Conservation (phyloP, 2,888 invertebrate species). For the Drosophila mayaguana region DNA sequence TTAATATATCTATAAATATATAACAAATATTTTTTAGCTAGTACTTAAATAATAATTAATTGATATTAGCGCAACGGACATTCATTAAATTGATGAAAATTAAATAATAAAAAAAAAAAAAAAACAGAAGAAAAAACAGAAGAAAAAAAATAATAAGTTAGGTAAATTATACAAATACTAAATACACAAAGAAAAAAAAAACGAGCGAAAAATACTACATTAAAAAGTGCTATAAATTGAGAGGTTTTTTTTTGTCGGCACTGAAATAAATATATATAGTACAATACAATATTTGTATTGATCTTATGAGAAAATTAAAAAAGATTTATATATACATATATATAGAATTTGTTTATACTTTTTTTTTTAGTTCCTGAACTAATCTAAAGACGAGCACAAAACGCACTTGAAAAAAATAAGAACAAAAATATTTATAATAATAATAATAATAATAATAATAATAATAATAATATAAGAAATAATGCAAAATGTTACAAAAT, state of each 20-base stretch:
- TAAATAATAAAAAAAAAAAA: slow-evolving; percentile 15
- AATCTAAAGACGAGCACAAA: slow-evolving; percentile 47
- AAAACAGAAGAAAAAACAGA: not conserved
- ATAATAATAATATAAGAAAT: slow-evolving; percentile 30
- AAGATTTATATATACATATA: not conserved
- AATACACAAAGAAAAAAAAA: slow-evolving; percentile 26
- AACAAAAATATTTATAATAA: too few relatives aligned
- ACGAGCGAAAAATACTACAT: slow-evolving; percentile 27
- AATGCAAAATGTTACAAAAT: slow-evolving; percentile 57
- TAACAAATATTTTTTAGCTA: slow-evolving; percentile 42
- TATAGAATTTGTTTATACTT: slow-evolving; percentile 18
- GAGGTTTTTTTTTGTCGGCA: slow-evolving; percentile 26
- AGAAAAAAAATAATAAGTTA: slow-evolving; percentile 33
- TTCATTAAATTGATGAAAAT: slow-evolving; percentile 69
- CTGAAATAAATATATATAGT: slow-evolving; percentile 7
- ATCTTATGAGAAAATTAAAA: slow-evolving; percentile 40
- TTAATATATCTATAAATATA: not conserved
- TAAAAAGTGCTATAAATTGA: slow-evolving; percentile 44
- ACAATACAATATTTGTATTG: slow-evolving; percentile 45
- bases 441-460: slow-evolving; percentile 25
- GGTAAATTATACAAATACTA: slow-evolving; percentile 69
- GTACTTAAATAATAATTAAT: slow-evolving; percentile 61
- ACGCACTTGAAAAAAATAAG: slow-evolving; percentile 40
- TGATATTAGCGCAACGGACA: slow-evolving; percentile 78
- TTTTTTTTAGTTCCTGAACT: slow-evolving; percentile 40